These are phyloP conservation scores for Bacillus rossius DNA, from an alignment of 1,140 invertebrate genomes.

Conservation along the genomic window DNA sequence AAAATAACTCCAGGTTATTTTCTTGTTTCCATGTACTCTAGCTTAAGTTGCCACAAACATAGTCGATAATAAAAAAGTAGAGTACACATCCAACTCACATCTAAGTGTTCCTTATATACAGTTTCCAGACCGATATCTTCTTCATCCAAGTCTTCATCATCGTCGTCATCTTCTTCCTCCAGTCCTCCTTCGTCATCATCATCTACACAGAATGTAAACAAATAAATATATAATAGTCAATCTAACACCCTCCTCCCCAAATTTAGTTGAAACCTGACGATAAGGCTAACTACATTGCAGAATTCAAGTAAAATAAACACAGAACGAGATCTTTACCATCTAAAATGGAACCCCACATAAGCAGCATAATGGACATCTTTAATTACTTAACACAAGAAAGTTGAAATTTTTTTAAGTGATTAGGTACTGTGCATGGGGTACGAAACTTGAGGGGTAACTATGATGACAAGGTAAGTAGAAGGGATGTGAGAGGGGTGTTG, in stretches of 20 bases:
- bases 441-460: no score
- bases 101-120: conserved; percentile 66
- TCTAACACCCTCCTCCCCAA: not conserved
- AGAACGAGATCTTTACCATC: not conserved
- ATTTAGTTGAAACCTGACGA: not conserved
- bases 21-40: no score
- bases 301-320: not conserved
- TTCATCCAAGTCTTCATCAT: conserved; percentile 43
- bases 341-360: not conserved
- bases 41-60: no score
- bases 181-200: conserved; percentile 24
- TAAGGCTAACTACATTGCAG: not conserved
- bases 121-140: conserved; percentile 57
- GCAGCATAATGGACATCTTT: not conserved
- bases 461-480: no score
- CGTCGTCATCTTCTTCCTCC: conserved; percentile 40
- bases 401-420: no score
- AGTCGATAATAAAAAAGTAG: not conserved
- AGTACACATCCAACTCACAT: conserved; percentile 36
- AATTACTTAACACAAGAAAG: not conserved
- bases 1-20: no score
- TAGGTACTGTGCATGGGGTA: no score
- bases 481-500: no score
- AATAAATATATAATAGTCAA: not conserved
- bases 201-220: not conserved